A percentile compares a stretch with the other conserved stretches of the same genome.
Evolutionary conservation across 1,140 invertebrate genomes (phyloP).

Genomic region (Drosophila guanche): DNA sequence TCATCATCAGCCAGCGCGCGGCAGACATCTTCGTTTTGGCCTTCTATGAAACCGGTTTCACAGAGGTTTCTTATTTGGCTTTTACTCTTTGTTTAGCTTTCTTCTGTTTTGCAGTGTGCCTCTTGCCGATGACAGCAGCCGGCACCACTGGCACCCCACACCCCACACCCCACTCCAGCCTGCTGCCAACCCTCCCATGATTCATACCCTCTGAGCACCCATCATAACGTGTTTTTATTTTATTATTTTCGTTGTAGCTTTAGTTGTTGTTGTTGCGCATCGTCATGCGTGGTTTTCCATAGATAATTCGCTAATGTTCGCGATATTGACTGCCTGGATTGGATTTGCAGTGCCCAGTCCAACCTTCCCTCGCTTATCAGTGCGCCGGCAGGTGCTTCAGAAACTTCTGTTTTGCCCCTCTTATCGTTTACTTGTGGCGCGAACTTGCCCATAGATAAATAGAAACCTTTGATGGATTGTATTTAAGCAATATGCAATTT

Average conservation of each 20-base stretch:
- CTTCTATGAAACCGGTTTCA: slow-evolving; percentile 77
- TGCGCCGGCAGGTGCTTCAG: slow-evolving; percentile 22
- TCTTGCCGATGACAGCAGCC: slow-evolving; percentile 72
- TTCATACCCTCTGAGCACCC: slow-evolving; percentile 9
- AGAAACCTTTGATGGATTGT: neutral
- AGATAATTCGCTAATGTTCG: slow-evolving; percentile 16
- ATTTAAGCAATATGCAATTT: slow-evolving; percentile 1
- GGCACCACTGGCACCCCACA: slow-evolving; percentile 33
- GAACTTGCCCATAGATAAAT: neutral
- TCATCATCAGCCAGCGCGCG: slow-evolving; percentile 28
- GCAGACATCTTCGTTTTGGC: slow-evolving; percentile 51
- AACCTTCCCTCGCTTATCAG: slow-evolving; percentile 12
- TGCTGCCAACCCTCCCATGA: neutral
- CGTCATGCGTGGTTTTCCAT: slow-evolving; percentile 19
- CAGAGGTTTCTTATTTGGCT: slow-evolving; percentile 67
- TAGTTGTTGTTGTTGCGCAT: slow-evolving; percentile 16
- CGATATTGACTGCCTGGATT: slow-evolving; percentile 10
- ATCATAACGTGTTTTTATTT: slow-evolving; percentile 21
- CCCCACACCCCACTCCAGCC: slow-evolving; percentile 15
- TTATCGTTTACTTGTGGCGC: slow-evolving; percentile 13
- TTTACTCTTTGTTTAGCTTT: slow-evolving; percentile 71
- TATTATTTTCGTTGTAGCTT: slow-evolving; percentile 8
- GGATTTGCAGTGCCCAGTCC: slow-evolving; percentile 4
- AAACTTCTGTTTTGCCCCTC: slow-evolving; percentile 18
- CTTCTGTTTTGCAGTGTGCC: slow-evolving; percentile 65